Evolutionary conservation across 2,797 vertebrate genomes (phyloP).

Genomic region (Pachyuromys duprasi): DNA sequence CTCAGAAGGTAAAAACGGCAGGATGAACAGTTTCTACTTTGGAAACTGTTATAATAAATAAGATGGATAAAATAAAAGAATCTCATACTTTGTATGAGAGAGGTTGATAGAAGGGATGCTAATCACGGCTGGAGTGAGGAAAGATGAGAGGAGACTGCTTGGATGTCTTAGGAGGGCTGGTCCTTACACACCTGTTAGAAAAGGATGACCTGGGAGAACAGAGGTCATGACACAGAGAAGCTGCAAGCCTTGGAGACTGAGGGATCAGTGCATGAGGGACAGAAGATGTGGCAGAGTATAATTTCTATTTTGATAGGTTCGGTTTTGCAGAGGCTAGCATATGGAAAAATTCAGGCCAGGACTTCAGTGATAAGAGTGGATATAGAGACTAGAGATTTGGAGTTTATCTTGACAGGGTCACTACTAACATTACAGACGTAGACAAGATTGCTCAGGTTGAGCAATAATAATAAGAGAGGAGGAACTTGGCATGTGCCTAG

Average conservation of each 20-base stretch:
- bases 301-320: slow-evolving; percentile 12
- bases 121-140: neutral
- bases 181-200: neutral
- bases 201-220: neutral
- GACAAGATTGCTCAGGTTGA: neutral
- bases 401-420: neutral
- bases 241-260: neutral
- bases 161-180: neutral
- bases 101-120: neutral
- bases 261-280: neutral
- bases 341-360: neutral
- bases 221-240: neutral
- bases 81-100: neutral
- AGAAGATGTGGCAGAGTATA: neutral
- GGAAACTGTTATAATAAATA: neutral
- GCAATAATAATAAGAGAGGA: neutral
- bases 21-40: neutral
- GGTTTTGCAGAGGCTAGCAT: neutral
- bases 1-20: neutral
- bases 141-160: neutral
- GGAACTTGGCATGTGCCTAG: neutral
- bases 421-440: neutral
- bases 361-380: neutral
- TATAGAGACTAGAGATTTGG: neutral
- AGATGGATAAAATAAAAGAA: neutral